These are phyloP conservation scores for Atethmia centrago DNA, from an alignment of 2,888 invertebrate species.

Conservation along the genomic window DNA sequence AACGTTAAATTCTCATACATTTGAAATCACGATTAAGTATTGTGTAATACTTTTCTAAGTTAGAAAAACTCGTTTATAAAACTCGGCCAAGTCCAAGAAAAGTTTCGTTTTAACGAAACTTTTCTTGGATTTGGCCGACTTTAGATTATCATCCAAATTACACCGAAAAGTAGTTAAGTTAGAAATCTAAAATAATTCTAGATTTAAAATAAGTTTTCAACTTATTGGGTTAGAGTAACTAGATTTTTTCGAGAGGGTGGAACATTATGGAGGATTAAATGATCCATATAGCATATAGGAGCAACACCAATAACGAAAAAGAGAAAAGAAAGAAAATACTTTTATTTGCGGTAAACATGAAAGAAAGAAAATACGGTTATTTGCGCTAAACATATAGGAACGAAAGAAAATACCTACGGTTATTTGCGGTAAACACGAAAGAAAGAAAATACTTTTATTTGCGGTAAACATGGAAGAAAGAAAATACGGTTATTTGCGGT, in stretches of 20 bases:
- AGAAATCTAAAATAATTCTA: constrained; percentile 3
- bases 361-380: no score
- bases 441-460: no score
- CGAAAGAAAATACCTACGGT: no score
- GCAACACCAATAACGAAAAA: no score
- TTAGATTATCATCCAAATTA: constrained; percentile 20
- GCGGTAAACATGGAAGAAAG: no score
- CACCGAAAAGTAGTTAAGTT: constrained; percentile 13
- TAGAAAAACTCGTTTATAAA: constrained; percentile 13
- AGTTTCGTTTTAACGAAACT: not conserved
- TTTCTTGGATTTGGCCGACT: not conserved
- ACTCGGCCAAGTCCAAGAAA: not conserved
- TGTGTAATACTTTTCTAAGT: not conserved
- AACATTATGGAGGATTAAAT: not conserved
- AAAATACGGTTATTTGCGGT: no score
- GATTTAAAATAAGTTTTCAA: constrained; percentile 38
- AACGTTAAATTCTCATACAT: not conserved
- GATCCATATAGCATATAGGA: not conserved
- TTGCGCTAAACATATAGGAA: no score
- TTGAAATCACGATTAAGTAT: not conserved
- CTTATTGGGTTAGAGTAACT: constrained; percentile 14
- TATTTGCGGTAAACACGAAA: no score
- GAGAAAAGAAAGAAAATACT: not conserved
- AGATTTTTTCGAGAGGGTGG: not conserved
- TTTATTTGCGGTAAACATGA: no score